Percentiles rank a stretch among this genome's conserved stretches.
Evolutionary conservation across 2,113 vertebrate genomes (phyloP).

Genomic region (Menura novaehollandiae): DNA sequence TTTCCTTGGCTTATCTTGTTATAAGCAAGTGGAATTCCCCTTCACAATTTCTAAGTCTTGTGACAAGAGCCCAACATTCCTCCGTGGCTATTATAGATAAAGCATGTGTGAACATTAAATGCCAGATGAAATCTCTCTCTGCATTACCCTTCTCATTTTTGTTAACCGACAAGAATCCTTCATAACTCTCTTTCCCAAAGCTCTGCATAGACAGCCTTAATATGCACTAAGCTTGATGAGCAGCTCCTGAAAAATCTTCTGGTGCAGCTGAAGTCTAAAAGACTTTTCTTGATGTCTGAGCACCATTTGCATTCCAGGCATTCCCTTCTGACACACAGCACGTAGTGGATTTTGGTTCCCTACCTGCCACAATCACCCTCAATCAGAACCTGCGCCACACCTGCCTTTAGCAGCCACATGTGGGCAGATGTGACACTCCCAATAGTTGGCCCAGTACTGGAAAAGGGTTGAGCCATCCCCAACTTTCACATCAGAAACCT

Average conservation of each 20-base stretch:
- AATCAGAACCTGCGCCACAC: neutral
- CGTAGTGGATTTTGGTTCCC: neutral
- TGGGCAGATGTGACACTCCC: neutral
- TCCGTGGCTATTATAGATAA: neutral
- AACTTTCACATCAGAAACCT: neutral
- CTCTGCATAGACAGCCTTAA: neutral
- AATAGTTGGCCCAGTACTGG: fast-evolving
- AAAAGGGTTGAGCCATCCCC: neutral
- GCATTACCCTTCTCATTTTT: neutral
- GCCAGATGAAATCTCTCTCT: neutral
- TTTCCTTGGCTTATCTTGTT: neutral
- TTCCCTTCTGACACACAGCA: neutral
- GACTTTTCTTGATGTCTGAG: neutral
- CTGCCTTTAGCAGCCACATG: neutral
- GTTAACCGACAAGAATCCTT: neutral
- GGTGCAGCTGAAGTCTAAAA: neutral
- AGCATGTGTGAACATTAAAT: fast-evolving
- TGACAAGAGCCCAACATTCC: neutral
- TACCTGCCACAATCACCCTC: neutral
- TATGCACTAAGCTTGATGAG: neutral
- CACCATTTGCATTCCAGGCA: neutral
- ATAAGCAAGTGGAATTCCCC: neutral
- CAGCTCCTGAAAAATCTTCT: neutral
- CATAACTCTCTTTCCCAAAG: neutral
- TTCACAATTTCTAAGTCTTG: neutral